Evolutionary conservation across 2,888 invertebrate genomes (phyloP), one percentile per base, ranked within the genome.

Genomic region (Eugnorisma glareosa): DNA sequence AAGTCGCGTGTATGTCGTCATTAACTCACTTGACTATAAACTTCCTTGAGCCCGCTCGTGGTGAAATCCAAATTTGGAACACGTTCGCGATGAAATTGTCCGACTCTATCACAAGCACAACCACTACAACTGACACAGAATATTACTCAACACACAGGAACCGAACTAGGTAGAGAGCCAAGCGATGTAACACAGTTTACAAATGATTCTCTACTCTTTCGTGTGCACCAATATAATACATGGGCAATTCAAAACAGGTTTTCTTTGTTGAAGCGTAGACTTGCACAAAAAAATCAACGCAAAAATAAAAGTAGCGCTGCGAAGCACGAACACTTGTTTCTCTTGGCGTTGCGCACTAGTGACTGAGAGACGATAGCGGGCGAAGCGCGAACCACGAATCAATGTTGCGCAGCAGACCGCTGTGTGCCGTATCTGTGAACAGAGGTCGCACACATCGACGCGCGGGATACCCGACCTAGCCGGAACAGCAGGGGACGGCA

Each of bases 41-140:
- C 92, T 95, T 96, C 96, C 95, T 96, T 96, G 91, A 96, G 94
- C 96, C 96, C 96, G 95, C 95, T 96, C 96, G 96, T 96, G 96
- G 92, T 96, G 96, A 96, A 96, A 96, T 96, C 96, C 95, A 90
- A 94, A 96, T 94, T 93, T 94, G 95, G 94, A 94, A 95, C 96
- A 96, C 95, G 95, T 94, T 94, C 93, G 90, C 95, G 93, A 96
- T 93, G 93, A 96, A 96, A 96, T 94, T 91, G 94, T 95, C 93
- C 86, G 94, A 94, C 94, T 95, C 94, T 95, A 95, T 94, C 95
- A 95, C 95, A 95, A 95, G 93, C 95, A 96, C 94, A 94, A 94
- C 91, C 95, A 96, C 96, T 95, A 93, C 93, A 94, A 95, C 95
- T 95, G 94, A 93, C 96, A 96, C 95, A 95, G 94, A 95, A 95